Evolutionary conservation across 2,113 vertebrate genomes (phyloP).

Genomic region (Microtus montanus): DNA sequence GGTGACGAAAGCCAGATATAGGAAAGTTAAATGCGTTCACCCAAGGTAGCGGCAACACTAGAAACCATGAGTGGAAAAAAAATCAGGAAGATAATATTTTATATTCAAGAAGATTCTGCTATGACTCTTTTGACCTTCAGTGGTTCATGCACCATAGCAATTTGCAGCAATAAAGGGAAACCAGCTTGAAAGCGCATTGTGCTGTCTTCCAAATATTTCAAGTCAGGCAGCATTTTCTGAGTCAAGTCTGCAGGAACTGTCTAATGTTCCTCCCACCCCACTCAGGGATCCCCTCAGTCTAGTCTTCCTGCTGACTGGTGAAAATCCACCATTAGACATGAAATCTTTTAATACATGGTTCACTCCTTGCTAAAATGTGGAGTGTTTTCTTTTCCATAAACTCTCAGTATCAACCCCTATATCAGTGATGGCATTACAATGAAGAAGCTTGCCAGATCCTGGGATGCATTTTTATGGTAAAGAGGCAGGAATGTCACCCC

Average conservation of each 20-base stretch:
- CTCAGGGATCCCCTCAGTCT: neutral
- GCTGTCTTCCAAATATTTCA: constrained; percentile 30
- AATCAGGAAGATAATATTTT: constrained; percentile 31
- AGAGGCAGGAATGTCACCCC: neutral
- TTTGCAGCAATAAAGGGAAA: constrained; percentile 26
- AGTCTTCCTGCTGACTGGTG: neutral
- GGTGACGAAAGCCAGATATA: neutral
- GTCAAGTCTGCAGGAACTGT: neutral
- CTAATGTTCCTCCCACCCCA: neutral
- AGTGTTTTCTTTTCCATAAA: neutral
- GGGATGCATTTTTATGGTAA: neutral
- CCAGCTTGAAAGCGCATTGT: neutral
- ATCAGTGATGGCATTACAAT: neutral
- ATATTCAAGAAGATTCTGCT: constrained; percentile 46
- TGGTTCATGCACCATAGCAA: neutral
- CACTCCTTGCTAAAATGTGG: constrained; percentile 31
- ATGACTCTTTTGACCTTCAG: constrained; percentile 28
- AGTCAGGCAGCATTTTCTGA: neutral
- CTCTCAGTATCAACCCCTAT: neutral
- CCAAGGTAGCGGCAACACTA: neutral
- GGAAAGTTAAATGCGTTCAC: neutral
- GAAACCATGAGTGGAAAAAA: constrained; percentile 18
- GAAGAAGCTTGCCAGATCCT: neutral
- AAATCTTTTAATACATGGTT: neutral
- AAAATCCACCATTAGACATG: constrained; percentile 6